phyloP scores from a whole-genome alignment of 2,113 vertebrate genomes.

The Eulacestoma nigropectus region DNA sequence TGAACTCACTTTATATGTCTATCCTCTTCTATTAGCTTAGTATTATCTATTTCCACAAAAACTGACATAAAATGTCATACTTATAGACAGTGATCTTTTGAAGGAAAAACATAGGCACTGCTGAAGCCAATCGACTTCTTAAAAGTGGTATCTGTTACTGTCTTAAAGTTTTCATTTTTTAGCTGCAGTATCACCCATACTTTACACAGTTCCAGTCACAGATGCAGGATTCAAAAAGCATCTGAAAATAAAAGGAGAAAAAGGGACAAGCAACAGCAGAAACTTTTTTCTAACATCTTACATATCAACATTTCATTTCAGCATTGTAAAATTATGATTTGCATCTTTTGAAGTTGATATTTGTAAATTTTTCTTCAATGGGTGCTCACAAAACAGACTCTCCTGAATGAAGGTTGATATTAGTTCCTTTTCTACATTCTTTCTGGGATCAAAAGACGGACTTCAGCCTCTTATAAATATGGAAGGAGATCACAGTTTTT shows the following conservation, averaged over 20 bases:
- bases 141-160: not conserved
- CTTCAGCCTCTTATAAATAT: slow-evolving; percentile 32
- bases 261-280: not conserved
- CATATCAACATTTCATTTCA: not conserved
- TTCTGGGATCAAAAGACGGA: slow-evolving; percentile 23
- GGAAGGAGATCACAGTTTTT: slow-evolving; percentile 34
- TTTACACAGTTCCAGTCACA: not conserved
- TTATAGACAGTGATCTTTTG: not conserved
- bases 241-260: not conserved
- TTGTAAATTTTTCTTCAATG: not conserved
- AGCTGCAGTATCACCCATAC: not conserved
- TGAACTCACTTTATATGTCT: not conserved
- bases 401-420: not conserved
- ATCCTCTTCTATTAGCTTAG: not conserved
- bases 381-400: not conserved
- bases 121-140: not conserved
- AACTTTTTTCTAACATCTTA: not conserved
- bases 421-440: not conserved
- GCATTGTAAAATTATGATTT: not conserved
- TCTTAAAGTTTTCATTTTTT: not conserved
- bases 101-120: not conserved
- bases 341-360: not conserved
- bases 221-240: not conserved
- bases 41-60: not conserved
- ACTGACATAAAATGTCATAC: not conserved